These are phyloP conservation scores for Malurus splendens DNA, from an alignment of 2,797 vertebrate genomes.

Conservation along the genomic window DNA sequence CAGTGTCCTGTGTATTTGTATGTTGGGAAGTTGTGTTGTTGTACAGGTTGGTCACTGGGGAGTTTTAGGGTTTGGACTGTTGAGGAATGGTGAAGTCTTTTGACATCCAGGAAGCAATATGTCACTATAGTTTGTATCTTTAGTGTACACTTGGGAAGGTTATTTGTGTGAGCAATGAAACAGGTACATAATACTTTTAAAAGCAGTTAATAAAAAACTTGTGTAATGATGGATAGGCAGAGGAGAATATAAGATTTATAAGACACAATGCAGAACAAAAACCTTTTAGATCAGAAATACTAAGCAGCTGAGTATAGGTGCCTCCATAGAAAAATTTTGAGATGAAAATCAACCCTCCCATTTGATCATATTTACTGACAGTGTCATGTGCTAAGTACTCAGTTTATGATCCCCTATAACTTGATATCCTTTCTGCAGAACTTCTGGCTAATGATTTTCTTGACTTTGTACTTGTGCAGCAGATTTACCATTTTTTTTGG, in stretches of 20 bases:
- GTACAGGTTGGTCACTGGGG: not conserved
- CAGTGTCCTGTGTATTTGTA: not conserved
- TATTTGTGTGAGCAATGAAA: not conserved
- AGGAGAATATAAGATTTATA: not conserved
- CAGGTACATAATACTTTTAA: not conserved
- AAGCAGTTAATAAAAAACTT: not conserved
- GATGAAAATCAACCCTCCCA: not conserved
- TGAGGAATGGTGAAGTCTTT: not conserved
- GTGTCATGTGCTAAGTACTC: not conserved
- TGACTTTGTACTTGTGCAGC: not conserved
- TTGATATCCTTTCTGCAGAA: not conserved
- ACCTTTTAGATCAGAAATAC: not conserved
- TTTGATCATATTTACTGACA: not conserved
- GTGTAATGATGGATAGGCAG: not conserved
- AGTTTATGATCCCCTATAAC: not conserved
- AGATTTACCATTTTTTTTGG: not conserved
- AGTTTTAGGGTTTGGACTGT: not conserved
- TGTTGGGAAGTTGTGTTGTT: not conserved
- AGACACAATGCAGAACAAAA: not conserved
- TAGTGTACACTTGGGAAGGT: not conserved
- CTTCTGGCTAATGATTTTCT: not conserved
- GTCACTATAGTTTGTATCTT: not conserved
- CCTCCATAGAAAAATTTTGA: not conserved
- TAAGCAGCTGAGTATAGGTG: not conserved
- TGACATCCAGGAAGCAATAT: not conserved